Conservation (phyloP, 2,113 vertebrate species). For the Agelaius phoeniceus region DNA sequence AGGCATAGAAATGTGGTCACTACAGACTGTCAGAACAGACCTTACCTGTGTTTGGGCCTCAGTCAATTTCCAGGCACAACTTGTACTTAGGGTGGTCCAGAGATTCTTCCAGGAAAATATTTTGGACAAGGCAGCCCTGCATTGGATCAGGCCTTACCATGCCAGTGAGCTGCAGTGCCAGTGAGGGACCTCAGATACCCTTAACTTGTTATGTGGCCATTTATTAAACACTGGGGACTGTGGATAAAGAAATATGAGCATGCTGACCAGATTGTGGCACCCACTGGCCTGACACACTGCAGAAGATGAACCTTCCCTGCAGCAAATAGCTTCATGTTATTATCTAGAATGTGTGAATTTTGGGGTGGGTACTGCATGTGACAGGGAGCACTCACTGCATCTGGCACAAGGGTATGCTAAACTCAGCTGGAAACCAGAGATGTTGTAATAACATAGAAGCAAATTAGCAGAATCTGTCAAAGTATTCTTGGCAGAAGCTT, state of each 20-base stretch:
- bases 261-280: background rate
- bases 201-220: background rate
- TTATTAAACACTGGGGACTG: background rate
- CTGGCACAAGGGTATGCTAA: background rate
- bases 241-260: background rate
- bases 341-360: background rate
- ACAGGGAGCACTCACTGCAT: too few species aligned
- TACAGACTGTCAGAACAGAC: background rate
- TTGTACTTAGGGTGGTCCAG: background rate
- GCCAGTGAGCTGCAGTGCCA: background rate
- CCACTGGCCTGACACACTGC: background rate
- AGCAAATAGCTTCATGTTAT: background rate
- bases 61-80: background rate
- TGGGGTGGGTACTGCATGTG: background rate
- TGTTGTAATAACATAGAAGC: background rate
- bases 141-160: background rate
- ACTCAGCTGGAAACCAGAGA: background rate
- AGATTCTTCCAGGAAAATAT: background rate
- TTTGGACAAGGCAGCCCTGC: background rate
- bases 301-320: background rate
- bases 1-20: background rate
- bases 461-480: background rate
- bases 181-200: fast-evolving
- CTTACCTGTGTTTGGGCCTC: background rate
- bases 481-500: background rate